Evolutionary conservation across 2,113 vertebrate genomes (phyloP).

Genomic region (Lipophrys pholis): DNA sequence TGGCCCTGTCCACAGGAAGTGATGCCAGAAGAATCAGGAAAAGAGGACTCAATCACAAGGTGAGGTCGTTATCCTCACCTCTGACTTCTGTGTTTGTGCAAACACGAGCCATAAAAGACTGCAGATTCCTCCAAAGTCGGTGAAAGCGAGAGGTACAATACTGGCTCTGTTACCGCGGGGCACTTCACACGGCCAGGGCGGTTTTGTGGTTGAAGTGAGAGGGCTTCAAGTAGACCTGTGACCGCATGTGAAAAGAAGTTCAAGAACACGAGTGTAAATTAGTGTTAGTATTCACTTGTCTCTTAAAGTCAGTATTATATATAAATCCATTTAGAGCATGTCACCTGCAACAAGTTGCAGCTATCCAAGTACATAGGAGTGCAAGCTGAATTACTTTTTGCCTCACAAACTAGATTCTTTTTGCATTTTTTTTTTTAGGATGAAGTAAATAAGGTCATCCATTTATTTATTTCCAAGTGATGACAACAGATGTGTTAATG

Average conservation of each 20-base stretch:
- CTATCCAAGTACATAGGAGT: neutral
- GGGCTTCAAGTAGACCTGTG: conserved; percentile 28
- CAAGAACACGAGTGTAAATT: neutral
- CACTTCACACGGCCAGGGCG: conserved; percentile 47
- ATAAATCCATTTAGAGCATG: too few species aligned
- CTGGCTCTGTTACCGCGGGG: conserved; percentile 32
- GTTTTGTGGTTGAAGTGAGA: conserved; percentile 57
- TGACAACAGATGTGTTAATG: too few species aligned
- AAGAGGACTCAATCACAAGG: conserved; percentile 84
- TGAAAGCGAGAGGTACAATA: conserved; percentile 50
- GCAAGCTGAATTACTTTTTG: too few species aligned
- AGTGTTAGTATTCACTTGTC: neutral
- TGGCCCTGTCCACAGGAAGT: conserved; percentile 77
- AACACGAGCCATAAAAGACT: neutral
- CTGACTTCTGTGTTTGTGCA: neutral
- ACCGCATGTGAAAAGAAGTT: neutral
- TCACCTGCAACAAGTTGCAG: neutral
- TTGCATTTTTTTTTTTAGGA: too few species aligned
- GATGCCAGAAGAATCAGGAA: conserved; percentile 77
- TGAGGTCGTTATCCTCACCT: conserved; percentile 55
- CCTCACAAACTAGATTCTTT: too few species aligned
- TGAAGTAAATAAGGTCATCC: too few species aligned
- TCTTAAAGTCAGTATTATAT: too few species aligned
- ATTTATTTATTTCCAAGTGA: too few species aligned
- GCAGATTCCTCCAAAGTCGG: conserved; percentile 14